Percentiles rank a stretch among this genome's conserved stretches.
Conservation (phyloP, 2,797 vertebrate species). For the Phylloscopus collybita region DNA sequence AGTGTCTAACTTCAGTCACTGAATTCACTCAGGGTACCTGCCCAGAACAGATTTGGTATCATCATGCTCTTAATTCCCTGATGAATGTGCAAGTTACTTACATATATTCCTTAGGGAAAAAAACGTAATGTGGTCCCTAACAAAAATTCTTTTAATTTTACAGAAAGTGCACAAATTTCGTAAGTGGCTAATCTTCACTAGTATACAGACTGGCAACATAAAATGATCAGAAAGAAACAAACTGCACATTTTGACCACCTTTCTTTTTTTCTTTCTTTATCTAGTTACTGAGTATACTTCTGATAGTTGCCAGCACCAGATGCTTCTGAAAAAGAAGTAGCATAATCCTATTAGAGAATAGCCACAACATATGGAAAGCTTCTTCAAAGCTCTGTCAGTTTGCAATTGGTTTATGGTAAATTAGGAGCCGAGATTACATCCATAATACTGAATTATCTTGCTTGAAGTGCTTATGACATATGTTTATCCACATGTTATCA, state of each 20-base stretch:
- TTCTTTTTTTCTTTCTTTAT: not conserved
- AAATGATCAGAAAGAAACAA: not conserved
- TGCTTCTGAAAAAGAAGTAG: not conserved
- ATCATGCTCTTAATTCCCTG: not conserved
- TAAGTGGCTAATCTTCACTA: not conserved
- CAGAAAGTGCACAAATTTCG: not conserved
- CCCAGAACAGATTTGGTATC: not conserved
- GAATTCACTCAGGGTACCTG: not conserved
- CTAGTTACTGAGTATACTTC: not conserved
- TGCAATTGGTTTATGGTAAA: not conserved
- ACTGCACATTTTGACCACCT: not conserved
- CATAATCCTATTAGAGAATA: not conserved
- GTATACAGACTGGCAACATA: not conserved
- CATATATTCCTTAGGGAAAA: not conserved
- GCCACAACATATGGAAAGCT: not conserved
- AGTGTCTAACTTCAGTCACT: not conserved
- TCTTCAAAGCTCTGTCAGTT: not conserved
- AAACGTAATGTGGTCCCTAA: not conserved
- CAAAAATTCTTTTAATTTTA: not conserved
- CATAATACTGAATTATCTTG: not conserved
- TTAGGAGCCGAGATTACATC: not conserved
- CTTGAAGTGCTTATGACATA: not conserved
- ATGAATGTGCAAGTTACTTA: not conserved
- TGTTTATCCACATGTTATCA: not conserved
- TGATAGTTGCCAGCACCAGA: not conserved